These are phyloP conservation scores for Drosophila niveifrons DNA, from an alignment of 2,888 invertebrate genomes.

Conservation along the genomic window DNA sequence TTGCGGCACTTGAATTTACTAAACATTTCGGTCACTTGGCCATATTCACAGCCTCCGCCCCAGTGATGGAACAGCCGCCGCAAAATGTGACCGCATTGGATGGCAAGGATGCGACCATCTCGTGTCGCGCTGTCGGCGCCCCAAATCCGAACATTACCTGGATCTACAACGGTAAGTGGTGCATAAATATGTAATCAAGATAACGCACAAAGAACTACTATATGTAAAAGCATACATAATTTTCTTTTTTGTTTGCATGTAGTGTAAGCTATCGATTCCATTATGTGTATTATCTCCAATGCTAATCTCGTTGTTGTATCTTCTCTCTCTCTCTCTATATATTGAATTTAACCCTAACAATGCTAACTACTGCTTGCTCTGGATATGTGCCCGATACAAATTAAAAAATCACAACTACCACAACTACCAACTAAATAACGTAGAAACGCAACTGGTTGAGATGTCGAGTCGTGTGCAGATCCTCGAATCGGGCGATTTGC, in stretches of 20 bases:
- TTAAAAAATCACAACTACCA: conserved; percentile 10
- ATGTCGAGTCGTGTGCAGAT: conserved; percentile 93
- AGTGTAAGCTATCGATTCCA: neutral
- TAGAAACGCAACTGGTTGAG: conserved; percentile 88
- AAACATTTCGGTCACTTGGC: conserved; percentile 1
- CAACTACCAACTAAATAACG: conserved; percentile 33
- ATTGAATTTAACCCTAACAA: no score
- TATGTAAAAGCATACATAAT: neutral
- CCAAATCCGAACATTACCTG: conserved; percentile 96
- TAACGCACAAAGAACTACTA: no score
- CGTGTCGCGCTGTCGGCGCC: conserved; percentile 95
- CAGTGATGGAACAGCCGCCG: conserved; percentile 93
- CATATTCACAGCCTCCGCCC: conserved; percentile 90
- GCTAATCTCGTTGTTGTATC: conserved; percentile 47
- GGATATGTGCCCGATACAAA: no score
- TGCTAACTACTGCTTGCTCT: no score
- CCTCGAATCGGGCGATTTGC: conserved; percentile 93
- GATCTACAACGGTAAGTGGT: conserved; percentile 93
- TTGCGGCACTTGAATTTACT: conserved; percentile 9
- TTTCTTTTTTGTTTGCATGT: conserved; percentile 15
- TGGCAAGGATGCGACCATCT: conserved; percentile 95
- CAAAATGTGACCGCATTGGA: conserved; percentile 95
- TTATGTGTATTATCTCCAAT: conserved; percentile 9
- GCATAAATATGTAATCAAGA: neutral
- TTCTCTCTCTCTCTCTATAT: conserved; percentile 24